phyloP scores from a whole-genome alignment of 2,888 invertebrate species.

The Eilema griseolum region DNA sequence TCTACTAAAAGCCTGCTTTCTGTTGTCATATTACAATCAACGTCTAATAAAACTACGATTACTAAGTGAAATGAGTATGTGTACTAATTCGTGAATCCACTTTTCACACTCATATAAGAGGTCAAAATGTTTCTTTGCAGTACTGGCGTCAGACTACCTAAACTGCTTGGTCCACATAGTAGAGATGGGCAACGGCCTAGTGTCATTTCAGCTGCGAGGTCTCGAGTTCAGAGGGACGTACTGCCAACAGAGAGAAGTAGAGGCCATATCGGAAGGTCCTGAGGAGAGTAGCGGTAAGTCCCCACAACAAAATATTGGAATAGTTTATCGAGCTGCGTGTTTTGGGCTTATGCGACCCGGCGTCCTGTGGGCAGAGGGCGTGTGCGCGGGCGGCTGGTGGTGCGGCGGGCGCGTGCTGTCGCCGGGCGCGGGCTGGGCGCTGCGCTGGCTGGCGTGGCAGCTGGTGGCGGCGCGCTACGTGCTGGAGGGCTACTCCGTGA shows the following conservation, averaged over 20 bases:
- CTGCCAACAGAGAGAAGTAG: slow-evolving; percentile 99
- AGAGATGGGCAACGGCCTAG: slow-evolving; percentile 98
- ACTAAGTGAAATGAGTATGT: no score
- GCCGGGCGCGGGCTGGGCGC: slow-evolving; percentile 89
- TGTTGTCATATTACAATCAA: no score
- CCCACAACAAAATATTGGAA: not conserved
- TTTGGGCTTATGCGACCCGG: no score
- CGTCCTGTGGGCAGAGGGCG: no score
- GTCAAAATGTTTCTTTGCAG: slow-evolving; percentile 78
- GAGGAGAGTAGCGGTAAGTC: slow-evolving; percentile 95
- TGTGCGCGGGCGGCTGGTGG: slow-evolving; percentile 57
- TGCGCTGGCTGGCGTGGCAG: slow-evolving; percentile 98
- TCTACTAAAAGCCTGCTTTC: not conserved
- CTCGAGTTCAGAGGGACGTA: slow-evolving; percentile 99
- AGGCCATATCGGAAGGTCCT: slow-evolving; percentile 99
- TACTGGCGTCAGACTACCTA: slow-evolving; percentile 98
- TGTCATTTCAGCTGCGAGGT: slow-evolving; percentile 99
- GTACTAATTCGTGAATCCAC: not conserved
- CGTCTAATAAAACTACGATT: no score
- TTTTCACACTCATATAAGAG: not conserved
- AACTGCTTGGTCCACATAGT: slow-evolving; percentile 99
- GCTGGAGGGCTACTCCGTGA: slow-evolving; percentile 99
- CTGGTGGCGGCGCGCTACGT: slow-evolving; percentile 99
- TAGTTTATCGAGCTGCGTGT: no score
- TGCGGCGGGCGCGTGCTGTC: slow-evolving; percentile 84